phyloP scores from a whole-genome alignment of 2,113 vertebrate genomes.

The Theristicus caerulescens region DNA sequence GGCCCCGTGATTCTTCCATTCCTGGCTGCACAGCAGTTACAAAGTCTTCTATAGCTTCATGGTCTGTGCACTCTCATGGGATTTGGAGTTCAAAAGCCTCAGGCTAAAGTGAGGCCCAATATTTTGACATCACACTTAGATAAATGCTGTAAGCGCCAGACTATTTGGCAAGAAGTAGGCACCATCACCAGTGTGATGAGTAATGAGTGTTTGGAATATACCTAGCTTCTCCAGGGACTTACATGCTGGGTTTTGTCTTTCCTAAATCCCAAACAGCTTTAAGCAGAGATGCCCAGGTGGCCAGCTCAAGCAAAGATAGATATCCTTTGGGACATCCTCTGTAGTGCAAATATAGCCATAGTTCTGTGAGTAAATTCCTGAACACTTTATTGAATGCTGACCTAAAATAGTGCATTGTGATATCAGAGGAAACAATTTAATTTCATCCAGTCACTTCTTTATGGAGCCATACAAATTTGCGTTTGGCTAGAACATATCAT shows the following conservation, averaged over 20 bases:
- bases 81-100: background rate
- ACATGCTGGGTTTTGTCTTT: background rate
- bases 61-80: background rate
- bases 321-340: constrained; percentile 22
- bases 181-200: background rate
- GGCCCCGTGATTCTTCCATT: background rate
- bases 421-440: constrained; percentile 17
- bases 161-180: background rate
- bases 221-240: background rate
- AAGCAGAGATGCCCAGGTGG: constrained; percentile 9
- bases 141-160: background rate
- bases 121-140: background rate
- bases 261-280: constrained; percentile 8
- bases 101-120: background rate
- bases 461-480: background rate
- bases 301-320: background rate
- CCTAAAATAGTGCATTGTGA: constrained; percentile 26
- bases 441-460: constrained; percentile 30
- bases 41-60: background rate
- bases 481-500: background rate
- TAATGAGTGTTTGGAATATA: background rate
- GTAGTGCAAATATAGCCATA: background rate
- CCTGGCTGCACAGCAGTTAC: background rate
- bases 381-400: background rate
- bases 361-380: constrained; percentile 2